These are phyloP conservation scores for Onychomys torridus DNA, from an alignment of 2,797 vertebrate species.

Conservation along the genomic window DNA sequence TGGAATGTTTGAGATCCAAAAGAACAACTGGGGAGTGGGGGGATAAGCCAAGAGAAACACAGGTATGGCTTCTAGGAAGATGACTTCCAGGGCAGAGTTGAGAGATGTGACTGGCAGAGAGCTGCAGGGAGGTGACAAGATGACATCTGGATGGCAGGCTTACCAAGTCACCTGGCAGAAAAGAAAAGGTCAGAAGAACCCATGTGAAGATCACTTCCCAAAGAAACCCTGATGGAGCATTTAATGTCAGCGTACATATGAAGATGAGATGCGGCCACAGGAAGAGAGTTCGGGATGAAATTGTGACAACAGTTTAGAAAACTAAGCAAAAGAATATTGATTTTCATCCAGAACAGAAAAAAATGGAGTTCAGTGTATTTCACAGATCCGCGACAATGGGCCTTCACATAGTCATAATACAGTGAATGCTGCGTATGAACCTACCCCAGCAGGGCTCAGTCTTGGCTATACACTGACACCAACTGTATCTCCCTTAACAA, in stretches of 20 bases:
- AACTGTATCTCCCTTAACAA: background rate
- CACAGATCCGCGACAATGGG: background rate
- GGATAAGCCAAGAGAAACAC: background rate
- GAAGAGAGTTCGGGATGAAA: background rate
- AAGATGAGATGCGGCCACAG: background rate
- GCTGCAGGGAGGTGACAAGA: background rate
- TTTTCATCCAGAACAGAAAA: slow-evolving; percentile 21
- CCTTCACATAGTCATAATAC: background rate
- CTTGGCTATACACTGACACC: background rate
- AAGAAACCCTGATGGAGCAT: background rate
- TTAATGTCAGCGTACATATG: background rate
- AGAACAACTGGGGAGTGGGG: background rate
- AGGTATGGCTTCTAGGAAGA: background rate
- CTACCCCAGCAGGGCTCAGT: background rate
- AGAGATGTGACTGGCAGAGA: background rate
- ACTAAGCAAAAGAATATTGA: background rate
- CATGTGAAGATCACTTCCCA: background rate
- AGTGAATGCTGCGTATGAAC: background rate
- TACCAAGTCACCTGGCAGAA: slow-evolving; percentile 4
- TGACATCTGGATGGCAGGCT: background rate
- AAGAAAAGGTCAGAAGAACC: background rate
- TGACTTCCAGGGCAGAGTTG: background rate
- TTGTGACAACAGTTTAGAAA: slow-evolving; percentile 1
- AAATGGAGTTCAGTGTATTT: background rate
- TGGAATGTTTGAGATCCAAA: background rate